A percentile compares a stretch with the other conserved stretches of the same genome.
phyloP scores from a whole-genome alignment of 2,888 invertebrate species.

The Stenotaenia linearis region DNA sequence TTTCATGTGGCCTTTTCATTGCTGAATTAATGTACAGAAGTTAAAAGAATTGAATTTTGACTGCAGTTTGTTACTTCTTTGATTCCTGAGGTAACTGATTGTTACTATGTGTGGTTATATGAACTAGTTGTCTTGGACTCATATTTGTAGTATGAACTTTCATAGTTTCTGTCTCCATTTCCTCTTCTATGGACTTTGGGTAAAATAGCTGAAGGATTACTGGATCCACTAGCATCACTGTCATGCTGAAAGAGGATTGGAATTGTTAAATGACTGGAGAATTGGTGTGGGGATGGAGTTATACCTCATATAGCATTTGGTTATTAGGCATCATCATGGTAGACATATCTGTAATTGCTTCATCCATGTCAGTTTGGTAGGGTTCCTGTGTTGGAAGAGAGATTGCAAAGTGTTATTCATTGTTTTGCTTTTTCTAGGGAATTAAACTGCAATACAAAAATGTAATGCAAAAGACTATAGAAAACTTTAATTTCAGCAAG shows the following conservation, averaged over 20 bases:
- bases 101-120: background rate
- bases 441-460: too few species aligned
- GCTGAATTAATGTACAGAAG: background rate
- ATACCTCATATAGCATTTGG: constrained; percentile 36
- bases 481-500: too few species aligned
- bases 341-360: constrained; percentile 35
- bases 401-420: too few species aligned
- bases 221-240: constrained; percentile 32
- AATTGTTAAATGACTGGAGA: background rate
- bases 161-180: constrained; percentile 17
- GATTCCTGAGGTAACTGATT: background rate
- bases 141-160: constrained; percentile 35
- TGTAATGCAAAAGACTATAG: too few species aligned
- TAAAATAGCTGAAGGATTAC: constrained; percentile 29
- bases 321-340: constrained; percentile 35
- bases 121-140: background rate
- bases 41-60: background rate
- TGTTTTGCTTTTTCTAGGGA: too few species aligned
- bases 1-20: background rate
- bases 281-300: background rate
- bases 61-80: background rate
- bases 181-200: constrained; percentile 28
- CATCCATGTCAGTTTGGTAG: constrained; percentile 35
- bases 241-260: constrained; percentile 24
- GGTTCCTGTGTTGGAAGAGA: constrained; percentile 29